Evolutionary conservation across 2,797 vertebrate species (phyloP), one percentile per base, ranked within the genome.

Genomic region (Manis crassicaudata): DNA sequence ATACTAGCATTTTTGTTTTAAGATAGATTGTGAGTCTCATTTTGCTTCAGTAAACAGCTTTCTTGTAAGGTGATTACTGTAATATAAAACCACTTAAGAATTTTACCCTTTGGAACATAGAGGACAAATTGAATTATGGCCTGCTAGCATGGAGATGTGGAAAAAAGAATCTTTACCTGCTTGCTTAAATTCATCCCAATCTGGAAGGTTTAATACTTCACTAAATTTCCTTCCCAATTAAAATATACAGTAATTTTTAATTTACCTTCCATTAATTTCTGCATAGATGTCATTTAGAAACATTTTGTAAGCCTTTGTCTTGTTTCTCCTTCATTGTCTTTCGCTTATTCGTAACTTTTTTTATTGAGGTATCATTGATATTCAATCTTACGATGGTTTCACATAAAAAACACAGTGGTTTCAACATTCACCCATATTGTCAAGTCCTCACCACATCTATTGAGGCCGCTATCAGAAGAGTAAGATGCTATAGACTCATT

Each of bases 1-100:
- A 95, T 81, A 56, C 14, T 11, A 67, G 2, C 35, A 4, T 86
- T 92, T 97, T 96, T 65, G 75, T 85, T 9, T 7, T 90, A 84
- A 92, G 94, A 81, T 52, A 83, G 29, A 20, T 94, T 46, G 60
- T 62, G 62, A 85, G 81, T 62, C n/a, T 96, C 83, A 37, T 95
- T 97, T 97, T 95, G 10, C 95, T 94, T 32, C 46, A 21, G 82
- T 96, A 91, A 95, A 79, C 83, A 85, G 21, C 83, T 95, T 96
- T 95, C 60, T 94, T 40, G 17, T 96, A 94, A 92, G 58, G 79
- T 96, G 75, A 96, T 76, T 89, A 88, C 60, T 94, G 0, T 96
- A 82, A 75, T 88, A 84, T 93, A 62, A 95, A 92, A 68, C 62
- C 86, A 83, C 52, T 94, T 91, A 94, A 83, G 92, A 54, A 65